These are phyloP conservation scores for Ormyrus pomaceus DNA, from an alignment of 2,888 invertebrate genomes.

Conservation along the genomic window DNA sequence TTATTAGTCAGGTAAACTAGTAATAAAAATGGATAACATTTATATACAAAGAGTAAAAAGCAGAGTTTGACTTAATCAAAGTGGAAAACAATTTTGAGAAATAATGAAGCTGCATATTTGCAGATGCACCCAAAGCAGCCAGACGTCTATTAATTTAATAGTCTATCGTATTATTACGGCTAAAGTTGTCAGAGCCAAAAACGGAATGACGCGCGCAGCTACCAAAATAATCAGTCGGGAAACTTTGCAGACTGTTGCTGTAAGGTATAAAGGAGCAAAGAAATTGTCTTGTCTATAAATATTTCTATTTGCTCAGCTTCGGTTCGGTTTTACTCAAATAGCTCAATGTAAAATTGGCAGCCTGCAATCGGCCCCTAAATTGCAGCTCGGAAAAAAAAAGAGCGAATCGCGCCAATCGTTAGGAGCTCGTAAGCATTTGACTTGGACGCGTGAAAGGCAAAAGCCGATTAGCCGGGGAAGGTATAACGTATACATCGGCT, in stretches of 20 bases:
- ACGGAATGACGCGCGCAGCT: not conserved
- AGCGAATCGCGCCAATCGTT: too few species aligned
- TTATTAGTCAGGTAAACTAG: too few species aligned
- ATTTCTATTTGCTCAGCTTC: not conserved
- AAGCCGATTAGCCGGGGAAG: conserved; percentile 33
- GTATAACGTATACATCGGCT: not conserved
- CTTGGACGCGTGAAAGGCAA: conserved; percentile 7
- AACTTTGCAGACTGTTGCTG: not conserved
- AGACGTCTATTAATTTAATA: not conserved
- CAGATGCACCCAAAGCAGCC: too few species aligned
- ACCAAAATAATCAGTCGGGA: conserved; percentile 11
- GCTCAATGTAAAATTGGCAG: too few species aligned
- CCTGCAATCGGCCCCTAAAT: too few species aligned
- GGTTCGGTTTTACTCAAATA: not conserved
- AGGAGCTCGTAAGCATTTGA: not conserved
- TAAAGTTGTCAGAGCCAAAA: not conserved
- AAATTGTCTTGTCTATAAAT: not conserved
- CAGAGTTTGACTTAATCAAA: too few species aligned
- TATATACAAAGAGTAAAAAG: too few species aligned
- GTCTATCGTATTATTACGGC: not conserved
- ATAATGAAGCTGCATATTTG: too few species aligned
- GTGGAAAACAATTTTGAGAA: too few species aligned
- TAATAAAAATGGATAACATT: too few species aligned
- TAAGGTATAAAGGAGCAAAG: not conserved
- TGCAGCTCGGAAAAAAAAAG: too few species aligned